A percentile compares a stretch with the other conserved stretches of the same genome.
phyloP scores from a whole-genome alignment of 2,888 invertebrate genomes.

The Ectemnius lituratus region DNA sequence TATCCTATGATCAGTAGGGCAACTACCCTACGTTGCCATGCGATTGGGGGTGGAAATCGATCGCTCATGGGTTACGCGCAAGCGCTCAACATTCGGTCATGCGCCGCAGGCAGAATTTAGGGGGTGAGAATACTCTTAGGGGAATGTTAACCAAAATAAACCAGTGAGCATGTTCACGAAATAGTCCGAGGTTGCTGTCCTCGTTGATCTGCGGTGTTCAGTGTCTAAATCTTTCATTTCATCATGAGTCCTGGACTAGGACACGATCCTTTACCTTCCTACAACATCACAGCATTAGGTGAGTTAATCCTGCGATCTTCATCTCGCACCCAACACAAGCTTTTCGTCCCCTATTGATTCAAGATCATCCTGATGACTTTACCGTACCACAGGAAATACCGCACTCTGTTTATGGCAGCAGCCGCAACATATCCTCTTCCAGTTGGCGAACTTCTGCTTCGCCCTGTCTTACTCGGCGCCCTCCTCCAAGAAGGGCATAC shows the following conservation, averaged over 20 bases:
- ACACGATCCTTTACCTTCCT: slow-evolving; percentile 72
- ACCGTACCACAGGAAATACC: slow-evolving; percentile 64
- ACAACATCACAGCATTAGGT: slow-evolving; percentile 71
- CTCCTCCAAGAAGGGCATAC: slow-evolving; percentile 87
- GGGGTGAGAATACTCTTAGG: slow-evolving; percentile 10
- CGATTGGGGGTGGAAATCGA: slow-evolving; percentile 27
- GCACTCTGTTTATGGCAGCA: slow-evolving; percentile 82
- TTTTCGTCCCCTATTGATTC: not conserved
- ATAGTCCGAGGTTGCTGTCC: slow-evolving; percentile 26
- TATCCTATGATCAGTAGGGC: not conserved
- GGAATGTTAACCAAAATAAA: slow-evolving; percentile 45
- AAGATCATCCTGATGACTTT: not conserved
- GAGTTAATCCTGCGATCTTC: slow-evolving; percentile 41
- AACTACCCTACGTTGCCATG: not conserved
- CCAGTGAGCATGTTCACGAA: slow-evolving; percentile 38
- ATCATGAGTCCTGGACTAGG: slow-evolving; percentile 74
- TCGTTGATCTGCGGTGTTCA: slow-evolving; percentile 19
- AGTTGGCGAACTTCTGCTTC: slow-evolving; percentile 89
- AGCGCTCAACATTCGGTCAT: slow-evolving; percentile 30
- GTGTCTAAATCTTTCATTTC: not conserved
- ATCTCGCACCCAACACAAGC: not conserved
- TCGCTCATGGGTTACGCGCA: slow-evolving; percentile 26
- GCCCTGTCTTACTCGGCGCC: slow-evolving; percentile 89
- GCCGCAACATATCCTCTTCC: slow-evolving; percentile 86
- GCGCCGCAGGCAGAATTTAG: slow-evolving; percentile 34